phyloP scores from a whole-genome alignment of 2,888 invertebrate genomes.

The Apodemia duryi region DNA sequence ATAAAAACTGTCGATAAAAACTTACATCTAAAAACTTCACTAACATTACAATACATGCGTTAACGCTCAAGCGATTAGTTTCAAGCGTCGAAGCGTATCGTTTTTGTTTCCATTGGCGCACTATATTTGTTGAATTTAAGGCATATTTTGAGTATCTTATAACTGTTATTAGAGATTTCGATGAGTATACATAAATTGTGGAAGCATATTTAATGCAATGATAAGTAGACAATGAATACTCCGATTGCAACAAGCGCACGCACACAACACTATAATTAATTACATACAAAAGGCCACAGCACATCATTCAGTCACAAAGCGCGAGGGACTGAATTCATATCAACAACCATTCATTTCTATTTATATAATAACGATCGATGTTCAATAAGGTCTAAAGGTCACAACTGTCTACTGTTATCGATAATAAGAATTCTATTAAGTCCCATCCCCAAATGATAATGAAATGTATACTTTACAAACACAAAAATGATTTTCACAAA shows the following conservation, averaged over 20 bases:
- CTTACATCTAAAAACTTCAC: conserved; percentile 67
- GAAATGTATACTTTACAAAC: conserved; percentile 53
- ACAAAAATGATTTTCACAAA: conserved; percentile 37
- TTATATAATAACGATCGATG: conserved; percentile 3
- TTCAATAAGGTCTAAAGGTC: neutral
- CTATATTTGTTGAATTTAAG: conserved; percentile 47
- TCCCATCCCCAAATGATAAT: conserved; percentile 35
- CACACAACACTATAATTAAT: conserved; percentile 62
- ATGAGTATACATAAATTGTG: conserved; percentile 51
- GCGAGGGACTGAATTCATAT: conserved; percentile 38
- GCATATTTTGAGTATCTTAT: conserved; percentile 61
- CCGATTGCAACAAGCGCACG: conserved; percentile 72
- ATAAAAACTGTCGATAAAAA: conserved; percentile 74
- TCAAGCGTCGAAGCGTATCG: conserved; percentile 51
- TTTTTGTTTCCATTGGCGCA: conserved; percentile 29
- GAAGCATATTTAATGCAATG: conserved; percentile 57
- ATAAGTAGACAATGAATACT: conserved; percentile 55
- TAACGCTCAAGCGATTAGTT: conserved; percentile 52
- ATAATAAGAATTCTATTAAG: conserved; percentile 20
- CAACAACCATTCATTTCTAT: conserved; percentile 8
- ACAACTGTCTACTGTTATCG: conserved; percentile 6
- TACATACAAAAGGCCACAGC: conserved; percentile 78
- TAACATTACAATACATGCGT: conserved; percentile 49
- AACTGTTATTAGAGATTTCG: conserved; percentile 57
- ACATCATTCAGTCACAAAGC: conserved; percentile 79